Base-by-base conservation (phyloP, 1,140 invertebrate genomes). In the Conus betulinus region DNA sequence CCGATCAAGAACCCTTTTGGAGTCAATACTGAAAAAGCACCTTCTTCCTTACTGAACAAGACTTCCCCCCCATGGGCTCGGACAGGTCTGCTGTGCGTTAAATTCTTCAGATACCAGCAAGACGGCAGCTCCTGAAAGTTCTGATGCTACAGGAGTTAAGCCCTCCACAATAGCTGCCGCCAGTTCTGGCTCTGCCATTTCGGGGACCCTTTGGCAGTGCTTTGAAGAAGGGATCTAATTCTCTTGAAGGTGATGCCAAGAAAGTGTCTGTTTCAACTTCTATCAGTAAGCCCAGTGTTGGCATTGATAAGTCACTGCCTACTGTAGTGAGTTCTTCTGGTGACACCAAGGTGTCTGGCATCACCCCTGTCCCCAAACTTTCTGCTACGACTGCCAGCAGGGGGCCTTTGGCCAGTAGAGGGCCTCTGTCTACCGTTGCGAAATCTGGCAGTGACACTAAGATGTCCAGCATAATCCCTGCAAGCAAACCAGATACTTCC, bases 1-100 rank as follows among this genome's bases (percentile, higher is more conserved):
- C 79, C 79, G 1, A 55, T 81, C 79, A 81, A 81, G 79, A 81
- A 23, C 5, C 79, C 79, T 23, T 81, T 81, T 25, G 52, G 39
- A 8, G 51, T 6, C 7, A 15, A 13, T 51, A 1, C 15, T 20
- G 51, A 39, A 13, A 81, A 11, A 52, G 10, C 51, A 17, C 17
- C 79, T 4, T 13, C 51, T 23, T 6, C 79, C 51, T 20, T 51
- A 7, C 79, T 52, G 25, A 81, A 55, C 79, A 81, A 81, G 52
- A 53, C 39, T 23, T 53, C 79, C 39, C 27, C 76, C 11, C 23
- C 39, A 8, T n/a, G 8, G 71, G n/a, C 71, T 8, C 71, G 13
- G n/a, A 4, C 71, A 74, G 23, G 71, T 63, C 60, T 20, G 4
- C 60, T 20, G 67, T n/a, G n/a, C n/a, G 6, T 20, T 13, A 4